phyloP scores from a whole-genome alignment of 2,888 invertebrate species.

The Scaeva pyrastri region DNA sequence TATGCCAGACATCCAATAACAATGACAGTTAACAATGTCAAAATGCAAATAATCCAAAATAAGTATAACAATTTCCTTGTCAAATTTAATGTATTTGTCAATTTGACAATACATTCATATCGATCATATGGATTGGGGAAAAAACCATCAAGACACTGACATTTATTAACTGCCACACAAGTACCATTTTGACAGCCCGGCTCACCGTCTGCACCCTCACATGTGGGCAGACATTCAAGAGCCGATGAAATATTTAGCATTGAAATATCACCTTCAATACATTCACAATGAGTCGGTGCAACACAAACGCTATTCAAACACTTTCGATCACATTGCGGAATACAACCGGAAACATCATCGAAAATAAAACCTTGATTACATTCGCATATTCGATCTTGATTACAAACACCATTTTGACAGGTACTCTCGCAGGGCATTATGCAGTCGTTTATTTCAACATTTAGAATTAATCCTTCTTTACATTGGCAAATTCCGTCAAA shows the following conservation, averaged over 20 bases:
- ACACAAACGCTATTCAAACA: conserved; percentile 81
- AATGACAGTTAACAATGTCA: background rate
- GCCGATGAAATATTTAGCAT: conserved; percentile 42
- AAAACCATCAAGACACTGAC: conserved; percentile 48
- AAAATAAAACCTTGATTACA: conserved; percentile 80
- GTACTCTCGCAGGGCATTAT: conserved; percentile 47
- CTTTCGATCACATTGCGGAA: conserved; percentile 79
- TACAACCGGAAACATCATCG: conserved; percentile 79
- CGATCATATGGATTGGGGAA: conserved; percentile 19
- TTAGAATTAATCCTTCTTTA: conserved; percentile 43
- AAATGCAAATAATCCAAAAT: background rate
- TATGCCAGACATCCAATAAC: background rate
- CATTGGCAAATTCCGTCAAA: conserved; percentile 44
- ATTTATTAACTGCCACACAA: conserved; percentile 61
- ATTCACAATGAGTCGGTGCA: conserved; percentile 84
- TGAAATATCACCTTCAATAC: conserved; percentile 82
- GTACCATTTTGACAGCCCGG: conserved; percentile 62
- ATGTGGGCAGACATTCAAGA: conserved; percentile 39
- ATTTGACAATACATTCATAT: conserved; percentile 40
- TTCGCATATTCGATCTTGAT: conserved; percentile 82
- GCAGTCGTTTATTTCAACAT: conserved; percentile 47
- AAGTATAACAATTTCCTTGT: background rate
- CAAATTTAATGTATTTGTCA: background rate
- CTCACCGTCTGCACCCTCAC: conserved; percentile 17
- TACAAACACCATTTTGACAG: conserved; percentile 83